Base-by-base conservation (phyloP, 1,140 invertebrate genomes). In the Gonioctena quinquepunctata region DNA sequence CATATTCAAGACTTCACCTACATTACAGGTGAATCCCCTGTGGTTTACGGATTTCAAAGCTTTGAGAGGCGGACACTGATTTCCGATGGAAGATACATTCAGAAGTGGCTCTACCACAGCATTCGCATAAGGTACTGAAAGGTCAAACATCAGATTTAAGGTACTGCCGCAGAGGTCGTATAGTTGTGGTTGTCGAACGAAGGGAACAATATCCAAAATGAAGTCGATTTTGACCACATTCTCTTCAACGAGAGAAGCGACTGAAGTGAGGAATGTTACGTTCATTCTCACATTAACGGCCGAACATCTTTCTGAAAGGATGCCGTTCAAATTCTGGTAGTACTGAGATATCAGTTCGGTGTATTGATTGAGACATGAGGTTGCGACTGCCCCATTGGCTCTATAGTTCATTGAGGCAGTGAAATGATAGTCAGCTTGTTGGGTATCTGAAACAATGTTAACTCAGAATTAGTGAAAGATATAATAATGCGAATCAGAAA, bases 81-180 rank as follows among this genome's bases (percentile, higher is more conserved):
- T 96, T 22, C 93, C 94, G 76, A 96, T 93, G 13, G 93, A 89
- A 2, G 93, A 93, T 6, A 98, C 91, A 79, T 96, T 96, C 6
- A 98, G 84, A 2, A 99, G 83, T 16, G 93, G 91, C 80, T 96
- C 94, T 71, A 99, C 95, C 0, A 96, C 92, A 19, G 90, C 92
- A 77, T 93, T 97, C 3, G 96, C 94, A 71, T 95, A 92, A 7
- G 96, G 96, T 1, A 97, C 94, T 22, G 93, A 94, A 48, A 99
- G 82, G 83, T 98, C 96, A 80, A 98, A 98, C 74, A 98, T 96
- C 2, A 98, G 86, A 75, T 92, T 95, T 27, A 98, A 81, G 3
- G 96, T 98, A 0, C 94, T 95, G 3, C 96, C 96, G 81, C 96
- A 98, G 0, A 97, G 88, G 75, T 98, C 95, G 80, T 98, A 99